Percentiles rank a stretch among this genome's conserved stretches.
Conservation (phyloP, 2,888 invertebrate genomes). For the Silvanus unidentatus region DNA sequence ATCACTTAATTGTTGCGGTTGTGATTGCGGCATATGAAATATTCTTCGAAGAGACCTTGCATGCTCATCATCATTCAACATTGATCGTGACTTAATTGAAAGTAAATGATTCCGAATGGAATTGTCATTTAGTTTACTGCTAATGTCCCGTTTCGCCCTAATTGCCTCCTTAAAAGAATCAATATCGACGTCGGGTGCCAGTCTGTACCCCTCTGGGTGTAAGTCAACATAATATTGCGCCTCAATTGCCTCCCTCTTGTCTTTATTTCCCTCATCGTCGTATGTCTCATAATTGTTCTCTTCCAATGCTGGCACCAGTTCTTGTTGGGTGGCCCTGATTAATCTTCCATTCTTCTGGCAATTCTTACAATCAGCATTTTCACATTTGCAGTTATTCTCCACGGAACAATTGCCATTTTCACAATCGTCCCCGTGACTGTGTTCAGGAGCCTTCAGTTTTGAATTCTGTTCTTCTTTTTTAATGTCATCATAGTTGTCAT, state of each 20-base stretch:
- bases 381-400: neutral
- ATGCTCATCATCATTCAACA: conserved; percentile 21
- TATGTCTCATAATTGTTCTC: conserved; percentile 3
- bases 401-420: neutral
- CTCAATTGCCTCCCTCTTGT: conserved; percentile 7
- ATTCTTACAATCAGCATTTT: neutral
- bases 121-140: conserved; percentile 24
- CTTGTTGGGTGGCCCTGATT: neutral
- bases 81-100: conserved; percentile 27
- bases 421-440: neutral
- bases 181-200: conserved; percentile 13
- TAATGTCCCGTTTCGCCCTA: conserved; percentile 24
- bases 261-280: conserved; percentile 11
- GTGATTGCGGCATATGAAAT: conserved; percentile 16
- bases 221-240: conserved; percentile 22
- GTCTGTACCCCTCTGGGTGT: conserved; percentile 22
- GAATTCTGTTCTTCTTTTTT: no score
- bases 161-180: conserved; percentile 6
- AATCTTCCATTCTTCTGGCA: neutral
- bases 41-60: conserved; percentile 22
- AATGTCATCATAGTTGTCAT: no score
- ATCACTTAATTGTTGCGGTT: conserved; percentile 29
- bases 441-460: no score
- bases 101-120: conserved; percentile 28
- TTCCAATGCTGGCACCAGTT: neutral